Evolutionary conservation across 2,888 invertebrate genomes (phyloP).

Genomic region (Ornithoptera priamus): DNA sequence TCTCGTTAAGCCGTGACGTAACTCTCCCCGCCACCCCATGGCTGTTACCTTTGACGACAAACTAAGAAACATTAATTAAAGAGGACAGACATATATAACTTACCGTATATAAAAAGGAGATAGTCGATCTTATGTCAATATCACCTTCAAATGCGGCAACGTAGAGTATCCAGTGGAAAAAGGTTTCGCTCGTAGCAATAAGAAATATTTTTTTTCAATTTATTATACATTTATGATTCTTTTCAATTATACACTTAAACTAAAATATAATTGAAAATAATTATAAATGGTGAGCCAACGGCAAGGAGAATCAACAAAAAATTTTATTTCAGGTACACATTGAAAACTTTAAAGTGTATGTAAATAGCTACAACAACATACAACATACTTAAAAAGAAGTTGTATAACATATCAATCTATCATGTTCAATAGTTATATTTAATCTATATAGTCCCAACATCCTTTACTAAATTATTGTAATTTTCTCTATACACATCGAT

Average conservation of each 20-base stretch:
- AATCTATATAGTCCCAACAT: too few relatives aligned
- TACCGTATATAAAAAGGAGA: slow-evolving; percentile 71
- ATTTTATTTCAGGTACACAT: too few relatives aligned
- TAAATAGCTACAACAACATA: too few relatives aligned
- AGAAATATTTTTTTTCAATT: slow-evolving; percentile 9
- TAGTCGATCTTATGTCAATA: slow-evolving; percentile 60
- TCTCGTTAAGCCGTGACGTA: slow-evolving; percentile 64
- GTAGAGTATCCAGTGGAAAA: slow-evolving; percentile 62
- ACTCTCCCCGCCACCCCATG: slow-evolving; percentile 57
- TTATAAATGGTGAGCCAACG: too few relatives aligned
- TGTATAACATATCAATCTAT: too few relatives aligned
- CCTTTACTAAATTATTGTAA: too few relatives aligned
- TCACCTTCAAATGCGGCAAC: slow-evolving; percentile 69
- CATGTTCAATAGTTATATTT: too few relatives aligned
- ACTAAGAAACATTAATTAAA: slow-evolving; percentile 53
- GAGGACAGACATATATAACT: slow-evolving; percentile 63
- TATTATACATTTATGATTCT: background rate
- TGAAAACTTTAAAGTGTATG: too few relatives aligned
- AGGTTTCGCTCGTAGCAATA: slow-evolving; percentile 50
- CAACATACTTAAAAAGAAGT: too few relatives aligned
- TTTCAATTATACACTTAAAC: slow-evolving; percentile 10
- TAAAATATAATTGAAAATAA: slow-evolving; percentile 1
- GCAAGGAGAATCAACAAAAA: too few relatives aligned
- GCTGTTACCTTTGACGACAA: slow-evolving; percentile 62
- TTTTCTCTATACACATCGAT: too few relatives aligned